Base-by-base conservation (phyloP, 2,797 vertebrate genomes). In the Telmatherina bonti region DNA sequence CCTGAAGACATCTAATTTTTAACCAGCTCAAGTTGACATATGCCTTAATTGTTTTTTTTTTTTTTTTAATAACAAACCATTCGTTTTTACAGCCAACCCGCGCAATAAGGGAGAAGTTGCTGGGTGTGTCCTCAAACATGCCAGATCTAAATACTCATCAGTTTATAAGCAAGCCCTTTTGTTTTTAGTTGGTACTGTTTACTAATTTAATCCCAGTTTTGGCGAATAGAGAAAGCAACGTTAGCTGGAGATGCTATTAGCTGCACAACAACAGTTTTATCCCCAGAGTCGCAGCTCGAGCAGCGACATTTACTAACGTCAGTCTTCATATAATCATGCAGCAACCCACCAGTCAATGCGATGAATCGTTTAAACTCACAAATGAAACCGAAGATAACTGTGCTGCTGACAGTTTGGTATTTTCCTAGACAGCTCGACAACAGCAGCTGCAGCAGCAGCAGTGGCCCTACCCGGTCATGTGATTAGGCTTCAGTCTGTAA, bases 381-480 rank as follows among this genome's bases (percentile, higher is more conserved):
- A 45, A 54, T 67, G 3, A 29, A 58, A 27, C 26, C 10, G 38
- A 55, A 27, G 62, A 41, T 33, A 30, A 53, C 6, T 20, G 43
- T 62, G 67, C 67, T 78, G 77, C 60, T 81, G 53, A 79, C 55
- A 82, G 62, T 79, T 78, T 36, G 45, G 43, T 20, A 0, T 59
- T 71, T 13, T 80, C 67, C 79, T 70, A 91, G 88, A 92, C 92
- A 93, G 90, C 76, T 84, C 74, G 71, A 74, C 74, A 85, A 53
- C 71, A 67, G 66, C 75, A 68, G 55, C 58, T 60, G 73, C 70
- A 70, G 62, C 84, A 70, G 62, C 84, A 52, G 45, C 27, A 54
- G 56, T 27, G 51, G 49, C 83, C 81, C 85, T 77, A 75, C 73
- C 87, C 76, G 76, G 67, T 94, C 93, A 93, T 86, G 91, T 94